Evolutionary conservation across 2,113 vertebrate genomes (phyloP), one percentile per base, ranked within the genome.

Genomic region (Gymnorhina tibicen): DNA sequence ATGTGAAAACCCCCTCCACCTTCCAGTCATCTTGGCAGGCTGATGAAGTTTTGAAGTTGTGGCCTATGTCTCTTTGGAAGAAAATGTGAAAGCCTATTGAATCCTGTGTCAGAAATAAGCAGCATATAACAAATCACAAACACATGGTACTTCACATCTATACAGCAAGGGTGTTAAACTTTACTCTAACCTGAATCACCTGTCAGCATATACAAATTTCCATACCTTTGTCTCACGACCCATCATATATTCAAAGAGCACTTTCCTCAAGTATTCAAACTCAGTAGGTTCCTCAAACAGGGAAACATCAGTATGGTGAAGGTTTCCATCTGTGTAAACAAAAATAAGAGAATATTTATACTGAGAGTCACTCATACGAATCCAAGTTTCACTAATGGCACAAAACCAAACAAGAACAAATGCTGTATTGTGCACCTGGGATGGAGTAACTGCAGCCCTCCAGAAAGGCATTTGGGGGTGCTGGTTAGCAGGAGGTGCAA

Each of bases 171-270:
- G 24, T 20, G 46, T 41, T 73, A 69, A 53, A 85, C 63, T 80
- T 73, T 14, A 70, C 64, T 93, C 55, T 80, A 93, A 88, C 27
- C 22, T 50, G 49, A 81, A 83, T n/a, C 62, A 83, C 11, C 22
- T 35, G 35, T 39, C 64, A 94, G 26, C 26, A 64, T 16, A 37
- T 3, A 39, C 22, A 70, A 22, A 41, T 66, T 68, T 73, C 21
- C 94, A 53, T 99, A 99, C 99, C 99, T 99, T 99, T 76, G 99
- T 99, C 97, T 99, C 99, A 83, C 98, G 98, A 92, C 99, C 99
- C 99, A 99, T 99, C 99, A 99, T 99, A 97, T 99, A 99, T 74
- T 99, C 99, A 94, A 99, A 99, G 87, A 99, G 91, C 87, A 99
- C 99, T 96, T 99, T 99, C 97, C 99, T 98, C 94, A 99, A 98